Percentiles rank a stretch among this genome's conserved stretches.
These are phyloP conservation scores for Thrips palmi DNA, from an alignment of 1,140 invertebrate genomes.

Conservation along the genomic window DNA sequence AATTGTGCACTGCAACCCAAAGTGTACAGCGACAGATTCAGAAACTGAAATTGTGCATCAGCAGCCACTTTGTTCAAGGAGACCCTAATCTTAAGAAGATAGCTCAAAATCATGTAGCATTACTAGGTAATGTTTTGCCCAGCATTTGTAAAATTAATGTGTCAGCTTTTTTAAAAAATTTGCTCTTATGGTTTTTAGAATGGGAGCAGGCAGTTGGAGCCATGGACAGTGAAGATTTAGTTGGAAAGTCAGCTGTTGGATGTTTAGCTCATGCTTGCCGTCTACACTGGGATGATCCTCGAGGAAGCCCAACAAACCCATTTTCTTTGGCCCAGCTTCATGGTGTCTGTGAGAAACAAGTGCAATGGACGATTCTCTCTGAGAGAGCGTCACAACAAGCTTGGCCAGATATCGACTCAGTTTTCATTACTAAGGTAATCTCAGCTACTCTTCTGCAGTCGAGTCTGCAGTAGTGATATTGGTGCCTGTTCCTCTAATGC, in stretches of 20 bases:
- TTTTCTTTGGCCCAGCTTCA: conserved; percentile 21
- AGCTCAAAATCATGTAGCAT: conserved; percentile 24
- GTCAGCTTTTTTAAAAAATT: conserved; percentile 2
- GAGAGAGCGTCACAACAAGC: conserved; percentile 24
- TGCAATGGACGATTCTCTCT: conserved; percentile 28
- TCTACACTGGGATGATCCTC: conserved; percentile 22
- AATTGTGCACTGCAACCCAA: conserved; percentile 23
- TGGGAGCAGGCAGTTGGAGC: conserved; percentile 25
- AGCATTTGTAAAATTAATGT: not conserved
- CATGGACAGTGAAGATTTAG: conserved; percentile 17
- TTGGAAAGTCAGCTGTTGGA: conserved; percentile 24
- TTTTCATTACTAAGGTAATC: conserved; percentile 33
- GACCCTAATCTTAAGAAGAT: conserved; percentile 23
- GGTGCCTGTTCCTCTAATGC: no score
- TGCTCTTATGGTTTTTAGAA: conserved; percentile 12
- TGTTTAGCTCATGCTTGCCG: conserved; percentile 25
- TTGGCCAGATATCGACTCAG: conserved; percentile 33
- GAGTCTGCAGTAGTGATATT: no score
- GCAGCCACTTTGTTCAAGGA: conserved; percentile 23
- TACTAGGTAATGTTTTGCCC: conserved; percentile 22
- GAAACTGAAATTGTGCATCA: conserved; percentile 22
- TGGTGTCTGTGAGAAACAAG: conserved; percentile 29
- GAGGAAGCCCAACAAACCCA: conserved; percentile 22
- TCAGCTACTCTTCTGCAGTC: no score
- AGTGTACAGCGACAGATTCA: conserved; percentile 21